Evolutionary conservation across 37 sponge, comb jelly and placozoan genomes (phyloP), one percentile per base, ranked within the genome.

Genomic region (Spongilla lacustris): DNA sequence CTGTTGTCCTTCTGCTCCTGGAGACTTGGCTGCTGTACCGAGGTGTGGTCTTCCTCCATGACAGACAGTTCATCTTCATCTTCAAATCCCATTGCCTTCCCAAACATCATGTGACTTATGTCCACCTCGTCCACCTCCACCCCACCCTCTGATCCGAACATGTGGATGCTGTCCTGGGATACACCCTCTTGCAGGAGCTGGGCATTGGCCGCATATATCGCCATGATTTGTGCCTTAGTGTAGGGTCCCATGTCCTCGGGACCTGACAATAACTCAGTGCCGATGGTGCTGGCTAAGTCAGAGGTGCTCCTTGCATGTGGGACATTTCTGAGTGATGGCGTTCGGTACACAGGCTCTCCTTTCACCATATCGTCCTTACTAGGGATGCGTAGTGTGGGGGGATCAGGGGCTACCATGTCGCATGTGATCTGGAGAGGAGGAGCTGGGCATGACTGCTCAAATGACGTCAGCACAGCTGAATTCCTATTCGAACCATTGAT

Each of bases 151-250:
- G 58, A 58, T 17, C 58, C 58, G 19, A 58, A 58, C 58, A 58
- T 58, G 58, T 77, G 78, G 34, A 92, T 73, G 81, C 89, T 88
- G 48, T 87, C 89, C 17, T 88, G 88, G n/a, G 92, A 92, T 29
- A 58, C 77, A 69, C 48, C 36, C 26, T 83, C 41, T 25, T 80
- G 66, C 30, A 92, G 74, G 4, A 92, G 72, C 58, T 76, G 81
- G 11, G 36, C 82, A 70, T 92, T 87, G 24, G 85, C 81, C 23
- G 92, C 92, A 34, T 84, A 92, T 14, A 92, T 92, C 10, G 50
- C 74, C 46, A 50, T 81, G 19, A 88, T 49, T 67, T 91, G 87
- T 23, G 84, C 81, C 66, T 88, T 92, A 13, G 80, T 32, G 74
- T 88, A 85, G 32, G 81, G 88, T 23, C 70, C 34, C 14, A n/a